phyloP scores from a whole-genome alignment of 2,113 vertebrate genomes.

The Myrmophylax atrothorax region DNA sequence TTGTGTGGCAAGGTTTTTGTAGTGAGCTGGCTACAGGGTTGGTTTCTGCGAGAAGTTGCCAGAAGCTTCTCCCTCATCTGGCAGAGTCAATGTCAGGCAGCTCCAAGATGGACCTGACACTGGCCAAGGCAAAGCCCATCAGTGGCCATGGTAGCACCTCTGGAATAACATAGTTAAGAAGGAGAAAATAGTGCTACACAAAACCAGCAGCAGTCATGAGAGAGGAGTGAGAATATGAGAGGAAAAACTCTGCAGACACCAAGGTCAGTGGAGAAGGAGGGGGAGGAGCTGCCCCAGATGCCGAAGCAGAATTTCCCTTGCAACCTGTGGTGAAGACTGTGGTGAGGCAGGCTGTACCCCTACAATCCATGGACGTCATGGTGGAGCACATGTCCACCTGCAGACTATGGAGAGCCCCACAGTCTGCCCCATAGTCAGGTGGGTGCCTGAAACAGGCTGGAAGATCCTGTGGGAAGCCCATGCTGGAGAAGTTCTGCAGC shows the following conservation, averaged over 20 bases:
- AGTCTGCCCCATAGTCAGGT: neutral
- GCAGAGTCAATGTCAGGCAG: neutral
- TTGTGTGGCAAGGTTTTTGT: neutral
- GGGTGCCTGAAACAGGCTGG: neutral
- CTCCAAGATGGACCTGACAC: neutral
- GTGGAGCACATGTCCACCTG: neutral
- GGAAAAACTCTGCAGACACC: neutral
- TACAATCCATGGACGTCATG: neutral
- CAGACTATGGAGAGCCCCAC: neutral
- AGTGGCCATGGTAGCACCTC: accelerated
- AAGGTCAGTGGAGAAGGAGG: neutral
- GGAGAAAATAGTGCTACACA: neutral
- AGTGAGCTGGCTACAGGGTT: too few species aligned
- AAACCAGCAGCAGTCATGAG: neutral
- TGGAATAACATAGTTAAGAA: neutral
- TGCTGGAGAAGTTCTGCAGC: neutral
- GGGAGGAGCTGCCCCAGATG: neutral
- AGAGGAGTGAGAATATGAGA: neutral
- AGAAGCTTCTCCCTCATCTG: neutral
- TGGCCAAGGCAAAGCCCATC: neutral
- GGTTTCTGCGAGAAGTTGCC: neutral
- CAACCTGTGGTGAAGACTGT: neutral
- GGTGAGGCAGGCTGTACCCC: neutral
- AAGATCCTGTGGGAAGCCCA: neutral
- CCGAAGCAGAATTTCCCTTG: neutral